Evolutionary conservation across 64 coral and sea anemone species (phyloP), one percentile per base, ranked within the genome.

Genomic region (Dendrophyllia cribrosa): DNA sequence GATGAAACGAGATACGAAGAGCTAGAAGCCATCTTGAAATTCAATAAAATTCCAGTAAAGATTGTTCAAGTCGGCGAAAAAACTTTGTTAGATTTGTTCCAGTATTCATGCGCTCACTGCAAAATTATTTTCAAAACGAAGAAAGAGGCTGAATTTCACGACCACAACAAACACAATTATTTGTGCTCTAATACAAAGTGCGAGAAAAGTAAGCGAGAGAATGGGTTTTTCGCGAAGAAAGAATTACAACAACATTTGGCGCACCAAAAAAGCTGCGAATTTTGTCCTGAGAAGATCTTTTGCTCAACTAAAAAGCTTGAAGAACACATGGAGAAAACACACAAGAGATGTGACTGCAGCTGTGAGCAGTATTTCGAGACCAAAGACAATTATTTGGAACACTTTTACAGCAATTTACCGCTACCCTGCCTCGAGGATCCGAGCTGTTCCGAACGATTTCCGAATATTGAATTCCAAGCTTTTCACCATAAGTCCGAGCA

Each of bases 91-190:
- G 95, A 97, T 74, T 77, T 97, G 17, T 97, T 97, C 68, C 95
- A 83, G 9, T 97, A 83, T 80, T 91, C 87, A 9, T 97, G 95
- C 24, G 25, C 55, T 58, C 75, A 85, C 14, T 97, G 95, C 79
- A 97, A 97, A 74, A 79, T 94, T 19, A 97, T 97, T 80, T 97
- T 97, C 68, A 97, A 87, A 61, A 94, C 59, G 9, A 91, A 94
- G 45, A 71, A 81, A 43, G 83, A 97, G 55, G 95, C 83, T 16
- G 79, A 72, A 5, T 66, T 19, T n/a, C 95, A 97, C 26, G 95
- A 97, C 46, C 88, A 93, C 11, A 72, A 80, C 4, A 79, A 87
- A 14, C 95, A 97, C 51, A 97, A 97, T 64, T 97, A 82, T 80
- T 43, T 97, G n/a, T 97, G 95, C 66, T 46, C 26, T 6, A 97